phyloP scores from a whole-genome alignment of 2,888 invertebrate genomes.

The Philereme vetulata region DNA sequence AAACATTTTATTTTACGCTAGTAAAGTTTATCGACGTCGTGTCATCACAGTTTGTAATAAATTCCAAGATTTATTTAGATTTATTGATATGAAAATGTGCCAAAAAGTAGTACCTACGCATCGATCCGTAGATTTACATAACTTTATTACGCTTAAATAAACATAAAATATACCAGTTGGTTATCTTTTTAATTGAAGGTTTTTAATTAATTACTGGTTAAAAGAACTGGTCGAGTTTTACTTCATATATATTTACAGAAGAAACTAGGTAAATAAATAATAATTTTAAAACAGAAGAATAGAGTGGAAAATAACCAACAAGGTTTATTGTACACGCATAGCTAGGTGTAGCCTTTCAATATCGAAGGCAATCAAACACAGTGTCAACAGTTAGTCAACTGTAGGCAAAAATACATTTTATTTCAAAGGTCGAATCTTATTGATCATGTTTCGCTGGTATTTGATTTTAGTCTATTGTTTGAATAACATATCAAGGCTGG shows the following conservation, averaged over 20 bases:
- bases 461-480: constrained; percentile 82
- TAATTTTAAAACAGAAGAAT: neutral
- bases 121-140: constrained; percentile 33
- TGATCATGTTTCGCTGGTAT: constrained; percentile 74
- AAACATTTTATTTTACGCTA: constrained; percentile 19
- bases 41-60: constrained; percentile 29
- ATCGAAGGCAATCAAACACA: constrained; percentile 48
- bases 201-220: constrained; percentile 21
- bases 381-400: constrained; percentile 55
- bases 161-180: constrained; percentile 17
- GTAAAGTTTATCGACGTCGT: constrained; percentile 20
- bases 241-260: neutral
- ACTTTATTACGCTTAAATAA: constrained; percentile 37
- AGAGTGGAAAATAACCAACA: constrained; percentile 1
- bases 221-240: too few relatives aligned
- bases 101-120: constrained; percentile 40
- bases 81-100: constrained; percentile 43
- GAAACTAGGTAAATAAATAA: neutral
- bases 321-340: constrained; percentile 5
- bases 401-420: constrained; percentile 60
- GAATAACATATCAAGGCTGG: constrained; percentile 82
- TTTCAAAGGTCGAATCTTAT: constrained; percentile 69
- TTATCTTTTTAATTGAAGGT: constrained; percentile 31
- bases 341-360: constrained; percentile 33
- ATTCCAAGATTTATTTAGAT: constrained; percentile 27